phyloP scores from a whole-genome alignment of 2,888 invertebrate genomes.

The Ceramica pisi region DNA sequence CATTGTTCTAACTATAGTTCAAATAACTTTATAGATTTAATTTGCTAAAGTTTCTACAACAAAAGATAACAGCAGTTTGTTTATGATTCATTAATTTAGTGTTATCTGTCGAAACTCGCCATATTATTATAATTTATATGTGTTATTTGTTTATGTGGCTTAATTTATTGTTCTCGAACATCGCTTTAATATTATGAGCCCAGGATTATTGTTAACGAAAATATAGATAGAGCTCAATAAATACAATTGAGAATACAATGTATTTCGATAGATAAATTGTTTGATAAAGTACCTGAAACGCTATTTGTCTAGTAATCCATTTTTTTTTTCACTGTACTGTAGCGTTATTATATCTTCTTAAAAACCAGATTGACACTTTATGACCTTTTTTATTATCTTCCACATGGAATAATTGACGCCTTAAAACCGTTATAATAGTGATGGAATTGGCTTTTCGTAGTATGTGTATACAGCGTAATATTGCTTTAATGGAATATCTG shows the following conservation, averaged over 20 bases:
- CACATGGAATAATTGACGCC: too few species aligned
- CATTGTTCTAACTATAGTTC: neutral
- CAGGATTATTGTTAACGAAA: conserved; percentile 30
- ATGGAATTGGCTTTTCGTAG: too few species aligned
- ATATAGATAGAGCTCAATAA: conserved; percentile 10
- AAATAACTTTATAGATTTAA: neutral
- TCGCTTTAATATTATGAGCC: conserved; percentile 19
- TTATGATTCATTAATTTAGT: conserved; percentile 30
- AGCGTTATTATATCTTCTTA: too few species aligned
- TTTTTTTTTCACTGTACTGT: neutral
- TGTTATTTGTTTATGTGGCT: conserved; percentile 25
- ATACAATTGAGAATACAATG: conserved; percentile 9
- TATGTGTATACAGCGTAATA: neutral
- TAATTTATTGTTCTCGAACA: conserved; percentile 39
- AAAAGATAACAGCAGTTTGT: conserved; percentile 24
- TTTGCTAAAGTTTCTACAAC: conserved; percentile 14
- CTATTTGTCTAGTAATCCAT: conserved; percentile 5
- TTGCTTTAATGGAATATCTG: neutral
- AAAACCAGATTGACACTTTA: too few species aligned
- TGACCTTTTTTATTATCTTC: too few species aligned
- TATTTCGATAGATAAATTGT: conserved; percentile 14
- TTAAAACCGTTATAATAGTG: too few species aligned
- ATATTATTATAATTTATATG: conserved; percentile 31
- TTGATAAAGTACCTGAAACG: neutral
- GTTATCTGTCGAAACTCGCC: conserved; percentile 14